Evolutionary conservation across 2,113 vertebrate species (phyloP).

Genomic region (Nanorana parkeri): DNA sequence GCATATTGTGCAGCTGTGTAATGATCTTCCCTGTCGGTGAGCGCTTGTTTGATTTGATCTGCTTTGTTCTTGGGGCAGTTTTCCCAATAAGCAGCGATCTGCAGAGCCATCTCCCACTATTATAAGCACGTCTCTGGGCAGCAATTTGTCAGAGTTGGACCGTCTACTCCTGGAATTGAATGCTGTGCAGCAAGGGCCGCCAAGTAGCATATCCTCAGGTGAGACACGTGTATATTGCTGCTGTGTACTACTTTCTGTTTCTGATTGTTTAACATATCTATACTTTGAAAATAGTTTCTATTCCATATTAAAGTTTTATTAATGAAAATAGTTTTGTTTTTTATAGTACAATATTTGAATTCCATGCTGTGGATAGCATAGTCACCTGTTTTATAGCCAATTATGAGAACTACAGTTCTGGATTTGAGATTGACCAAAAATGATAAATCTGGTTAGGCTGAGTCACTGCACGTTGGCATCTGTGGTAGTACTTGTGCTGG

Average conservation of each 20-base stretch:
- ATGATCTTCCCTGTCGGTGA: too few species aligned
- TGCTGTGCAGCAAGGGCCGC: conserved; percentile 87
- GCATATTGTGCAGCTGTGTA: background rate
- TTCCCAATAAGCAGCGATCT: conserved; percentile 96
- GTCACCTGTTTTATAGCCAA: too few species aligned
- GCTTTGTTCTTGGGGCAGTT: conserved; percentile 72
- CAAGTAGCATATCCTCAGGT: conserved; percentile 85
- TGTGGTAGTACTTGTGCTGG: too few species aligned
- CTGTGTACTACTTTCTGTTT: background rate
- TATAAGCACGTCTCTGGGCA: conserved; percentile 90
- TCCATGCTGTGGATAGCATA: too few species aligned
- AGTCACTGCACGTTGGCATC: too few species aligned
- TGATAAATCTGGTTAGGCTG: too few species aligned
- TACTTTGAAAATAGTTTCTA: too few species aligned
- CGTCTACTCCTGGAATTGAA: conserved; percentile 93
- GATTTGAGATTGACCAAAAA: too few species aligned
- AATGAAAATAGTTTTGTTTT: too few species aligned
- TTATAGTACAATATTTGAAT: too few species aligned
- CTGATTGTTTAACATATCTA: background rate
- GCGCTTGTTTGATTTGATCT: background rate
- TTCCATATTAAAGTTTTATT: background rate
- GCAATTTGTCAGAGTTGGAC: conserved; percentile 95
- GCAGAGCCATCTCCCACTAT: conserved; percentile 85
- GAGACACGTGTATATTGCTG: background rate
- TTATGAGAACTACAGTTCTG: too few species aligned